Percentiles rank a stretch among this genome's conserved stretches.
These are phyloP conservation scores for Onthophagus taurus DNA, from an alignment of 1,140 invertebrate genomes.

Conservation along the genomic window DNA sequence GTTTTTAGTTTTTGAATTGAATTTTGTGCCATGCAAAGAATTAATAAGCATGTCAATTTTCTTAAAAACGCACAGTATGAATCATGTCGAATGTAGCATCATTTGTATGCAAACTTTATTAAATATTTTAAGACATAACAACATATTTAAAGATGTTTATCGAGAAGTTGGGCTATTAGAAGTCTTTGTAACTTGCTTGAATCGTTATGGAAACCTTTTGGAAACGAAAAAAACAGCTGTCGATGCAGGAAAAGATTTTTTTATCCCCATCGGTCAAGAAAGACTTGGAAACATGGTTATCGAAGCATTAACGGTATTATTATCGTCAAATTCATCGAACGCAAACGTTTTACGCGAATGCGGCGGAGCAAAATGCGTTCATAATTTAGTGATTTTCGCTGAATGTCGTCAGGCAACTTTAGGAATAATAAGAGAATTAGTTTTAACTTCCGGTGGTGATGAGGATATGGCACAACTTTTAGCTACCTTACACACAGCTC, in stretches of 20 bases:
- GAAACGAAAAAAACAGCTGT: constrained; percentile 48
- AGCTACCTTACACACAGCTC: constrained; percentile 81
- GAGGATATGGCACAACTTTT: constrained; percentile 91
- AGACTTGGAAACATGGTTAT: constrained; percentile 75
- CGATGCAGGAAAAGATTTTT: constrained; percentile 39
- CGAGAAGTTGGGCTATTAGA: constrained; percentile 95
- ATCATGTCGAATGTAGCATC: constrained; percentile 74
- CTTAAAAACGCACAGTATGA: constrained; percentile 63
- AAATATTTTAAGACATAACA: constrained; percentile 82
- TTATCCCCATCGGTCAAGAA: constrained; percentile 56
- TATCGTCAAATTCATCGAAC: constrained; percentile 74
- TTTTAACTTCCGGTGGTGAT: constrained; percentile 84
- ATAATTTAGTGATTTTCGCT: constrained; percentile 77
- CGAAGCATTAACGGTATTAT: constrained; percentile 73
- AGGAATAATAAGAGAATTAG: constrained; percentile 73
- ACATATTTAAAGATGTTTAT: constrained; percentile 95
- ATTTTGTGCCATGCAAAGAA: constrained; percentile 98
- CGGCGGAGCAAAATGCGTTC: constrained; percentile 82
- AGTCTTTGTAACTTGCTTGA: constrained; percentile 90
- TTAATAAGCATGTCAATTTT: constrained; percentile 91
- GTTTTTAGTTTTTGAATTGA: constrained; percentile 93
- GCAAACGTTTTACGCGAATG: constrained; percentile 88
- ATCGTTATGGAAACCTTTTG: constrained; percentile 70
- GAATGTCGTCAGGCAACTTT: constrained; percentile 74
- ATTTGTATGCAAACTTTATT: constrained; percentile 82